These are phyloP conservation scores for Peromyscus nudipes DNA, from an alignment of 2,797 vertebrate species.

Conservation along the genomic window DNA sequence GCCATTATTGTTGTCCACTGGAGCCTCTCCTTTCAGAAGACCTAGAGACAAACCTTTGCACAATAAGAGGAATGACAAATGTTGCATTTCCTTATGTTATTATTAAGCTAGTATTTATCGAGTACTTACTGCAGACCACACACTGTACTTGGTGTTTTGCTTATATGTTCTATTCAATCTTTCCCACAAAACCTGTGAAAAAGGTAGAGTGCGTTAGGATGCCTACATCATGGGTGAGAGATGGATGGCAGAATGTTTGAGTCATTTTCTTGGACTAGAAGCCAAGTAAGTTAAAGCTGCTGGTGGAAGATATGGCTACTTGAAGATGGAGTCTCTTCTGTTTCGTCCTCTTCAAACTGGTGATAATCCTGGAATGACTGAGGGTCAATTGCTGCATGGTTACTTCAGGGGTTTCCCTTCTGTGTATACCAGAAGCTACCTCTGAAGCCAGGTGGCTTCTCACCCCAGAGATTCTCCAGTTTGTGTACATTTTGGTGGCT, in stretches of 20 bases:
- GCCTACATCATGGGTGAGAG: background rate
- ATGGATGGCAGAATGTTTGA: background rate
- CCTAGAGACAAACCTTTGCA: constrained; percentile 57
- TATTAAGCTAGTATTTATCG: constrained; percentile 8
- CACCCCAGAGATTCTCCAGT: background rate
- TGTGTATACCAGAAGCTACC: background rate
- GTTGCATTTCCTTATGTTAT: background rate
- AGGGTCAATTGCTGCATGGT: background rate
- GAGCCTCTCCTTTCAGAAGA: constrained; percentile 1
- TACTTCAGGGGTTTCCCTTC: background rate
- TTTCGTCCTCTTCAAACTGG: background rate
- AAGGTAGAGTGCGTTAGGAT: background rate
- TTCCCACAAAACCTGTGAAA: background rate
- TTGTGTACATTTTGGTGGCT: background rate
- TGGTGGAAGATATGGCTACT: background rate
- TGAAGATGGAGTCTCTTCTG: background rate
- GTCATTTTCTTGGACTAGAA: background rate
- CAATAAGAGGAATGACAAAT: constrained; percentile 40
- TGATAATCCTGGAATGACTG: background rate
- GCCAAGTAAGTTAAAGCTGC: background rate
- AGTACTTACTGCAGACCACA: background rate
- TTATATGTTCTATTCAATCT: background rate
- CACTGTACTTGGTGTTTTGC: background rate
- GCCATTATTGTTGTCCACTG: background rate
- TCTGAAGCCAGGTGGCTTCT: background rate